phyloP scores from a whole-genome alignment of 2,113 vertebrate species.

The Hirundichthys speculiger region DNA sequence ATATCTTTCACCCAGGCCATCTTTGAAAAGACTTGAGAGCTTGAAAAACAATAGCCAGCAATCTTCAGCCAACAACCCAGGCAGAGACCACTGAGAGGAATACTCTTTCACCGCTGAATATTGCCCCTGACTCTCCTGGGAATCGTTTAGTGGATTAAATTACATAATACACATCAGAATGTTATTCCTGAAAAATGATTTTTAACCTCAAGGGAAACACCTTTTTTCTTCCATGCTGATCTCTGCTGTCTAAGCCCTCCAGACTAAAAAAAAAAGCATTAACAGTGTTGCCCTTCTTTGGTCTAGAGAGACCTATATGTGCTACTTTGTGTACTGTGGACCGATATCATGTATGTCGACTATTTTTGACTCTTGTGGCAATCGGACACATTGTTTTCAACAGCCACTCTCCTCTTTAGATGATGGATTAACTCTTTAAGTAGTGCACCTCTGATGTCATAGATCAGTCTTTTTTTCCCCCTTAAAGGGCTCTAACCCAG shows the following conservation, averaged over 20 bases:
- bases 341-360: slow-evolving; percentile 27
- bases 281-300: slow-evolving; percentile 43
- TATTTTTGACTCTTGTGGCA: slow-evolving; percentile 28
- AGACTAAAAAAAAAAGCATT: slow-evolving; percentile 44
- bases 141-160: slow-evolving; percentile 48
- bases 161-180: slow-evolving; percentile 47
- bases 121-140: slow-evolving; percentile 38
- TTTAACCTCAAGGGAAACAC: slow-evolving; percentile 52
- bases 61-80: slow-evolving; percentile 51
- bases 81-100: slow-evolving; percentile 42
- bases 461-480: not conserved
- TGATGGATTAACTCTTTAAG: slow-evolving; percentile 67
- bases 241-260: slow-evolving; percentile 41
- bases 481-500: slow-evolving; percentile 20
- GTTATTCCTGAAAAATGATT: slow-evolving; percentile 53
- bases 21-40: slow-evolving; percentile 54
- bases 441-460: slow-evolving; percentile 43
- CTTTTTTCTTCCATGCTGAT: slow-evolving; percentile 56
- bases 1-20: slow-evolving; percentile 46
- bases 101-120: slow-evolving; percentile 38
- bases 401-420: slow-evolving; percentile 30
- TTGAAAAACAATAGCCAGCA: slow-evolving; percentile 39
- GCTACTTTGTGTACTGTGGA: slow-evolving; percentile 15
- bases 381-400: slow-evolving; percentile 46
- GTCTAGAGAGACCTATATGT: slow-evolving; percentile 29